phyloP scores from a whole-genome alignment of 2,888 invertebrate genomes.

The Pristionchus fissidentatus region DNA sequence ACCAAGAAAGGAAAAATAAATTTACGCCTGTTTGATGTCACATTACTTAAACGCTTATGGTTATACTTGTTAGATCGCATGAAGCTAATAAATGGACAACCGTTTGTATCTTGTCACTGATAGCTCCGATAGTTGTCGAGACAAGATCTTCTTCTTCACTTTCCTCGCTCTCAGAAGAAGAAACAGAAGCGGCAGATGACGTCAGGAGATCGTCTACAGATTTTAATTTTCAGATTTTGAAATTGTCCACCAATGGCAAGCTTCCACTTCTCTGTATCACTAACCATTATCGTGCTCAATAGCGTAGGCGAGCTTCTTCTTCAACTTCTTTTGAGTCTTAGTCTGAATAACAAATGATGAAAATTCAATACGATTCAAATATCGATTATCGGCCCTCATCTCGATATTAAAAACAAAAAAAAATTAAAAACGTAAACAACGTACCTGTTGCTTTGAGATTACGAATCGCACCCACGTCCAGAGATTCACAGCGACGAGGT shows the following conservation, averaged over 20 bases:
- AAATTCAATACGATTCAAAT: background rate
- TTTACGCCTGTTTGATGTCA: no score
- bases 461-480: slow-evolving; percentile 75
- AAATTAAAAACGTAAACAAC: slow-evolving; percentile 20
- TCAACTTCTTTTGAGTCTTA: slow-evolving; percentile 35
- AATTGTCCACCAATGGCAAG: no score
- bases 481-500: slow-evolving; percentile 71
- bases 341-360: background rate
- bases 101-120: slow-evolving; percentile 27
- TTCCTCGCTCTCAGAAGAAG: background rate
- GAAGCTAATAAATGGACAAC: background rate
- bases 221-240: no score
- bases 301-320: slow-evolving; percentile 11
- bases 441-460: slow-evolving; percentile 68
- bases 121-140: background rate
- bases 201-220: no score
- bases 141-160: background rate
- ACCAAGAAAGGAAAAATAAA: no score
- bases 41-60: no score
- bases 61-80: no score
- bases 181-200: background rate
- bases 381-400: background rate
- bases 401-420: no score
- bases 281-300: slow-evolving; percentile 2
- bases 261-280: background rate